Percentiles rank a stretch among this genome's conserved stretches.
Conservation (phyloP, 2,113 vertebrate species). For the Odontesthes bonariensis region DNA sequence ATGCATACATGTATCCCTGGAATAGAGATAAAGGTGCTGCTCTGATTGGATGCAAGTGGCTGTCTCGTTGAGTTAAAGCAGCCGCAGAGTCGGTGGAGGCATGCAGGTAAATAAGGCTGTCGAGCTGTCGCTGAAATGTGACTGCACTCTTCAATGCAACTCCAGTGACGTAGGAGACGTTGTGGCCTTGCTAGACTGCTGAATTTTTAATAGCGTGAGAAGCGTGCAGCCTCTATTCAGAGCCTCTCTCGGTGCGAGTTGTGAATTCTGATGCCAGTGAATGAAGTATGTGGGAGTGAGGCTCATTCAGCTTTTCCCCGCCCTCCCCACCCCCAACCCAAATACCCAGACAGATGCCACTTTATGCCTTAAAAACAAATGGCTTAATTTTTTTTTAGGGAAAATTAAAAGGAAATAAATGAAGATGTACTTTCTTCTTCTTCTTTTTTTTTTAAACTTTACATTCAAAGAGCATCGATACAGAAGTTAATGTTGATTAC, state of each 20-base stretch:
- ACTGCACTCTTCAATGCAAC: conserved; percentile 83
- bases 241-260: conserved; percentile 80
- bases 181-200: conserved; percentile 83
- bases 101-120: conserved; percentile 75
- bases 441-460: not conserved
- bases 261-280: conserved; percentile 84
- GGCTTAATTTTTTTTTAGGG: not conserved
- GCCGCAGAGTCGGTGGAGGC: conserved; percentile 40
- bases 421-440: not conserved
- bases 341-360: conserved; percentile 69
- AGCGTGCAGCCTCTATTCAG: conserved; percentile 76
- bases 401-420: conserved; percentile 32
- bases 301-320: conserved; percentile 81
- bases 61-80: conserved; percentile 63
- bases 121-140: conserved; percentile 80
- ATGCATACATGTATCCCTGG: conserved; percentile 37
- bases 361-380: conserved; percentile 46
- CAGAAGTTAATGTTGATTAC: too few relatives aligned
- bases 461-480: too few relatives aligned
- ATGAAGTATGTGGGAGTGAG: conserved; percentile 83
- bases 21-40: conserved; percentile 39
- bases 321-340: conserved; percentile 62
- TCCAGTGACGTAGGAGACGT: conserved; percentile 82
- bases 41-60: conserved; percentile 56
- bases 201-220: conserved; percentile 86